A percentile compares a stretch with the other conserved stretches of the same genome.
Evolutionary conservation across 2,113 vertebrate species (phyloP).

Genomic region (Sciurus niger): DNA sequence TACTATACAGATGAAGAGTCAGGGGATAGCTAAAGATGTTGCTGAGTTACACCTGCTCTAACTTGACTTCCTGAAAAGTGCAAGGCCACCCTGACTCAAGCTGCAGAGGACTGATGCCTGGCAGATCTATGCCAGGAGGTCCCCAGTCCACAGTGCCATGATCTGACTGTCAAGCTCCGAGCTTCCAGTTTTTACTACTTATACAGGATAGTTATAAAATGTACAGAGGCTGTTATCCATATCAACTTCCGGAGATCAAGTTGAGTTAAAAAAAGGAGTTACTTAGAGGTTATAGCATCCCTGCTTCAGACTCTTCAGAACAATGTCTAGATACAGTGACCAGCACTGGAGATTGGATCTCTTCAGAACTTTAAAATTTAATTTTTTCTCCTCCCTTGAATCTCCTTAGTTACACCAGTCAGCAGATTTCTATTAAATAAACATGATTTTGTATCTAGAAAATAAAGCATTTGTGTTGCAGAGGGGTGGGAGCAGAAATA

Average conservation of each 20-base stretch:
- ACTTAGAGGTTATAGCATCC: neutral
- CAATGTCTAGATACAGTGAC: rapidly evolving
- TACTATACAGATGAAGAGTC: rapidly evolving
- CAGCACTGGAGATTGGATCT: neutral
- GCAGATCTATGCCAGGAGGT: neutral
- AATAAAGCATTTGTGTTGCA: neutral
- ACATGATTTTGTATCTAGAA: neutral
- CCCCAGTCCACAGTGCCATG: neutral
- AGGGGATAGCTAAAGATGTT: too few relatives aligned
- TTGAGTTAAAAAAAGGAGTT: neutral
- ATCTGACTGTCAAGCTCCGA: neutral
- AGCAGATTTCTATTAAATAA: conserved; percentile 48
- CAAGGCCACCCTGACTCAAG: neutral
- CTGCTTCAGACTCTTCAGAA: neutral
- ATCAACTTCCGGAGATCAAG: neutral
- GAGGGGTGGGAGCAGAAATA: neutral
- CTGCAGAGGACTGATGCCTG: neutral
- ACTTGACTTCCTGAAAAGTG: neutral
- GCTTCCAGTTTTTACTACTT: neutral
- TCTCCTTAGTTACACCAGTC: neutral
- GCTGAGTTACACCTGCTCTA: neutral
- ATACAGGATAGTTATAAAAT: conserved; percentile 1
- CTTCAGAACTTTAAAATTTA: neutral
- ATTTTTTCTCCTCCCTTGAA: neutral
- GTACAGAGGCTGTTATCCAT: neutral